These are phyloP conservation scores for Dascillus cervinus DNA, from an alignment of 2,888 invertebrate species.

Conservation along the genomic window DNA sequence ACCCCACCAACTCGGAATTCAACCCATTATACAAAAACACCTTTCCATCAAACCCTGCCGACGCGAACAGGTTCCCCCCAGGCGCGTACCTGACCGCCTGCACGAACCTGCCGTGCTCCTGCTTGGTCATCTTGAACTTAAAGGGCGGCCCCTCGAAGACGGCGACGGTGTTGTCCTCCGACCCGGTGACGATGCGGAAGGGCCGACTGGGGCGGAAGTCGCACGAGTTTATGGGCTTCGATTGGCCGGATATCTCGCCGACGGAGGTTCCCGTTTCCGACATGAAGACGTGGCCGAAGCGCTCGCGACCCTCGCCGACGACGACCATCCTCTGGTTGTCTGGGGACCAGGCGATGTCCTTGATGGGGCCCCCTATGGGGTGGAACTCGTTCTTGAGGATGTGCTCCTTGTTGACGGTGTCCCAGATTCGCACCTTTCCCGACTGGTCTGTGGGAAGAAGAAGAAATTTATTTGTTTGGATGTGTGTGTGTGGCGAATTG, in stretches of 20 bases:
- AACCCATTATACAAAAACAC: slow-evolving; percentile 88
- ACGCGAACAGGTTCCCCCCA: slow-evolving; percentile 84
- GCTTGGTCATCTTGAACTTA: slow-evolving; percentile 88
- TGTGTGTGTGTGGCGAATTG: too few relatives aligned
- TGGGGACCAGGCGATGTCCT: slow-evolving; percentile 95
- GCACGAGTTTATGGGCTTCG: slow-evolving; percentile 88
- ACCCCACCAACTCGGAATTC: slow-evolving; percentile 77
- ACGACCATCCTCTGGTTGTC: slow-evolving; percentile 95
- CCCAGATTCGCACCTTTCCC: slow-evolving; percentile 99
- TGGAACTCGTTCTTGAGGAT: slow-evolving; percentile 95
- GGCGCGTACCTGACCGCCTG: slow-evolving; percentile 94
- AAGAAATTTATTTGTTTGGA: too few relatives aligned
- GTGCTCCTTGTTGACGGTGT: slow-evolving; percentile 96
- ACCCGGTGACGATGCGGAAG: slow-evolving; percentile 89
- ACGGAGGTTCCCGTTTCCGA: slow-evolving; percentile 95
- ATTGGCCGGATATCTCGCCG: slow-evolving; percentile 92
- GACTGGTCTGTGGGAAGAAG: slow-evolving; percentile 85
- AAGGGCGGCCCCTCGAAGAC: slow-evolving; percentile 98
- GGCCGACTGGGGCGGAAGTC: slow-evolving; percentile 89
- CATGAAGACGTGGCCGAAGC: slow-evolving; percentile 96
- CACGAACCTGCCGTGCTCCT: slow-evolving; percentile 91
- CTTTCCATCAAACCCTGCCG: slow-evolving; percentile 96
- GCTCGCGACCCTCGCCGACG: slow-evolving; percentile 93
- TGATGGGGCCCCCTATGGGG: slow-evolving; percentile 90
- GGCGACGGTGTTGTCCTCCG: slow-evolving; percentile 92